Base-by-base conservation (phyloP, 2,113 vertebrate genomes). In the Prionailurus bengalensis region DNA sequence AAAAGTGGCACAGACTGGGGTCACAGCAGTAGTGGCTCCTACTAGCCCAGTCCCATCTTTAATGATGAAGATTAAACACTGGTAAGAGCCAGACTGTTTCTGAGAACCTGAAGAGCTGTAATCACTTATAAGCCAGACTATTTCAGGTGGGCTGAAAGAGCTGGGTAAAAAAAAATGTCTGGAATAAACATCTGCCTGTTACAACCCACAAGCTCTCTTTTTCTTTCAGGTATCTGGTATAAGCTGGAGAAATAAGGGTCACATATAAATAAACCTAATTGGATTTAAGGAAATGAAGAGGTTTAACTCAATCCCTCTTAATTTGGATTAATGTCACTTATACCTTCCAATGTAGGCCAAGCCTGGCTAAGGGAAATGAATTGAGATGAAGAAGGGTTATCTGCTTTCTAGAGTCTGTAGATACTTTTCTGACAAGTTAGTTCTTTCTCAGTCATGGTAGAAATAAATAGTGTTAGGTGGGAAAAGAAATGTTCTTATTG, bases 201-300 rank as follows among this genome's bases (percentile, higher is more conserved):
- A 33, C 63, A 33, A 74, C 65, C 78, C 68, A 63, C 25, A 51
- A 15, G 51, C 61, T 76, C 12, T 16, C 63, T 86, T 84, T 48
- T n/a, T 51, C 36, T 48, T 42, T 42, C 36, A 66, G 61, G 58
- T 45, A 55, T 42, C 68, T 87, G 51, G 42, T 61, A 39, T 19
- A 33, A 51, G 86, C 84, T 95, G 53, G 81, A 91, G 66, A 83
- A 88, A 53, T 84, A 88, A 86, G 82, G 63, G 61, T 73, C 86
- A 91, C 31, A 55, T 68, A 68, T 45, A 91, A 93, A 91, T 91
- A 93, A 95, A 70, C 33, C 76, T 93, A 95, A 91, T 66, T 97
- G 74, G 89, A 90, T 95, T 66, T 42, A 80, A 31, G 68, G 70
- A 81, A 70, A 89, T 89, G 36, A 90, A 94, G 48, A 94, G 65